phyloP scores from a whole-genome alignment of 2,888 invertebrate species.

The Himalopsyche tibetana region DNA sequence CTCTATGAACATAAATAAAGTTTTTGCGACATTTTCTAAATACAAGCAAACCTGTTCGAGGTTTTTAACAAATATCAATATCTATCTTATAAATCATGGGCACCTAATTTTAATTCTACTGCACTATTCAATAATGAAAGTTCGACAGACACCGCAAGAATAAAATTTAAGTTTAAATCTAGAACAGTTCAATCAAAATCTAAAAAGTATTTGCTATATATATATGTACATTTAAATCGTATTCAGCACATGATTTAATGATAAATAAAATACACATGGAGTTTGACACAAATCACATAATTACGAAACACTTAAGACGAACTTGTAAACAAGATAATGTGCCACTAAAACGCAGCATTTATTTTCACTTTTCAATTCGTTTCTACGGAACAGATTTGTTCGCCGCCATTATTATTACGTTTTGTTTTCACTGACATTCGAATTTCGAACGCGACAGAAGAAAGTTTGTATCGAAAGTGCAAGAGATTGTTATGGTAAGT shows the following conservation, averaged over 20 bases:
- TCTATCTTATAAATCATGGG: no score
- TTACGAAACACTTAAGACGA: conserved; percentile 1
- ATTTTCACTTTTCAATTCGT: conserved; percentile 1
- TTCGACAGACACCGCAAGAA: not conserved
- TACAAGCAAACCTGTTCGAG: no score
- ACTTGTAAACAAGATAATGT: not conserved
- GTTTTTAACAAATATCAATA: no score
- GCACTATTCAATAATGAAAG: no score
- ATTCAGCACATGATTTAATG: not conserved
- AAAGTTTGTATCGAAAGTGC: conserved; percentile 10
- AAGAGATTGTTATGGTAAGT: conserved; percentile 1
- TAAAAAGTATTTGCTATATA: not conserved
- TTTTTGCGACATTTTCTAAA: no score
- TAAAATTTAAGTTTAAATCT: not conserved
- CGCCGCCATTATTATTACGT: conserved; percentile 17
- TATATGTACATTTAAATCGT: not conserved
- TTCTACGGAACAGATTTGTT: not conserved
- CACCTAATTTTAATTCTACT: no score
- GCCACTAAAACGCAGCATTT: not conserved
- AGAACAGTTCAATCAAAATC: not conserved
- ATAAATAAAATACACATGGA: conserved; percentile 19
- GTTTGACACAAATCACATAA: conserved; percentile 8
- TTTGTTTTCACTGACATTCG: conserved; percentile 26
- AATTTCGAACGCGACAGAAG: conserved; percentile 6
- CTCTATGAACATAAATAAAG: no score